Conservation (phyloP, 2,888 invertebrate species). For the Chaitophorus viminalis region DNA sequence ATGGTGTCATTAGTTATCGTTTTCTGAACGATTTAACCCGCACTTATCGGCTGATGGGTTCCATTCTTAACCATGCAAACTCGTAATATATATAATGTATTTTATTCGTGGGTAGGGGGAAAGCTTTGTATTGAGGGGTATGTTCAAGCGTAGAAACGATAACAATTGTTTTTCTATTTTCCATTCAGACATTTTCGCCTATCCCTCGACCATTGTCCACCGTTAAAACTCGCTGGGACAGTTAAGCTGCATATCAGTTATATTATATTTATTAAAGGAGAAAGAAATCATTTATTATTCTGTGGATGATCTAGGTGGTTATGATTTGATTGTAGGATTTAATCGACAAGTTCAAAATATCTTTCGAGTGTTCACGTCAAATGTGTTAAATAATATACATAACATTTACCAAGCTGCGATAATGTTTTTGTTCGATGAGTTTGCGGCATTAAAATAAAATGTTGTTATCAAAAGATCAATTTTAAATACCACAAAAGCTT, state of each 20-base stretch:
- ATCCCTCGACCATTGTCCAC: background rate
- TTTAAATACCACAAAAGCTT: background rate
- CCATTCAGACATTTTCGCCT: background rate
- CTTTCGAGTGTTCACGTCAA: too few relatives aligned
- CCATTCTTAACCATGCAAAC: conserved; percentile 33
- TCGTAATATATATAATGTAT: background rate
- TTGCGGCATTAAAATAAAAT: background rate
- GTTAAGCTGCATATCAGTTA: too few relatives aligned
- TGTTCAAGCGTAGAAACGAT: background rate
- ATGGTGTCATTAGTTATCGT: conserved; percentile 46
- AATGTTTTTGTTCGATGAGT: too few relatives aligned
- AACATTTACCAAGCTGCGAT: too few relatives aligned
- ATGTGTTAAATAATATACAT: too few relatives aligned
- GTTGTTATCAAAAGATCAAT: background rate
- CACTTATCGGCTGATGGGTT: conserved; percentile 29
- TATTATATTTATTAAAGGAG: too few relatives aligned
- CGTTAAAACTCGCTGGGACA: background rate
- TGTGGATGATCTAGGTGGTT: background rate
- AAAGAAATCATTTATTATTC: background rate
- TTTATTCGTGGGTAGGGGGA: background rate
- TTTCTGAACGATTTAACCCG: conserved; percentile 60
- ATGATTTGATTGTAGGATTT: too few relatives aligned
- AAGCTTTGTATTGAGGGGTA: background rate
- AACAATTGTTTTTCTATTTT: conserved; percentile 1
- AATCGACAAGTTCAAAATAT: too few relatives aligned